A percentile compares a stretch with the other conserved stretches of the same genome.
These are phyloP conservation scores for Trialeurodes vaporariorum DNA, from an alignment of 1,140 invertebrate species.

Conservation along the genomic window DNA sequence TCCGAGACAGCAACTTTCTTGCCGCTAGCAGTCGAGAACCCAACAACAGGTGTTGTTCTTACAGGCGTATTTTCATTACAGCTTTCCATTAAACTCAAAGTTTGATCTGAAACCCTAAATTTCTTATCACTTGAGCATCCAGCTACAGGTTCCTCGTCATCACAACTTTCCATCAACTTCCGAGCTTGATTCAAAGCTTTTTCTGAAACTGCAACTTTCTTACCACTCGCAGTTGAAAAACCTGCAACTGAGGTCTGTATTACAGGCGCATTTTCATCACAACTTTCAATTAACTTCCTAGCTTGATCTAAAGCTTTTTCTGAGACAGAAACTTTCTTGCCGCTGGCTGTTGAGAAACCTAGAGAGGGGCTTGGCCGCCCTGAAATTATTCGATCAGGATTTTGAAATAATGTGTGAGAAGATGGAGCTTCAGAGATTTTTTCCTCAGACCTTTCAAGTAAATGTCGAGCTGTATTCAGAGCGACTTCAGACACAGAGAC, in stretches of 20 bases:
- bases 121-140: conserved; percentile 34
- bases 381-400: no score
- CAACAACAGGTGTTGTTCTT: neutral
- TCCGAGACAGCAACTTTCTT: neutral
- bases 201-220: neutral
- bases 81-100: conserved; percentile 29
- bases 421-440: no score
- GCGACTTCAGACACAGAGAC: conserved; percentile 31
- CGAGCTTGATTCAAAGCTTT: neutral
- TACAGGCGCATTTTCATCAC: neutral
- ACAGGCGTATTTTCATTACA: conserved; percentile 15
- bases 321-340: neutral
- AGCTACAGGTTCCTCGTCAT: conserved; percentile 27
- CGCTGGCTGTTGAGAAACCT: conserved; percentile 27
- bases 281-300: neutral
- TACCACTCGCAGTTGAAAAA: conserved; percentile 30
- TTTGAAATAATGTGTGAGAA: no score
- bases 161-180: neutral
- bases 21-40: neutral
- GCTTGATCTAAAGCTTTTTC: neutral
- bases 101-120: conserved; percentile 30
- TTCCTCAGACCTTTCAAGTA: no score
- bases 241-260: conserved; percentile 18
- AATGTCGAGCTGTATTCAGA: conserved; percentile 28
- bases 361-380: no score